These are phyloP conservation scores for Todiramphus saurophagus DNA, from an alignment of 2,113 vertebrate species.

Conservation along the genomic window DNA sequence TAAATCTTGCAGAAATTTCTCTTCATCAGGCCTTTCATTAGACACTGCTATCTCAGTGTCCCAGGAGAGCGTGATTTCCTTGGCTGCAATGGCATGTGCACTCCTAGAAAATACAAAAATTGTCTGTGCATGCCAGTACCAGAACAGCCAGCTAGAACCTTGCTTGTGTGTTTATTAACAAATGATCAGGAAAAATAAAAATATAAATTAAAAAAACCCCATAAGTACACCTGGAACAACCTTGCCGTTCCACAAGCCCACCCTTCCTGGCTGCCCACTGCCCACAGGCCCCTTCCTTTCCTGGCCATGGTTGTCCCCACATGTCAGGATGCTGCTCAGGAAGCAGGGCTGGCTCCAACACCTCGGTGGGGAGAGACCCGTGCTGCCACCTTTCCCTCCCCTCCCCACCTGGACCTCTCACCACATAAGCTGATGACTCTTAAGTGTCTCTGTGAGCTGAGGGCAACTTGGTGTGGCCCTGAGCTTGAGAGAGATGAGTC, in stretches of 20 bases:
- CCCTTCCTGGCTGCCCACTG: accelerated
- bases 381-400: not conserved
- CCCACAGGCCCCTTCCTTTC: not conserved
- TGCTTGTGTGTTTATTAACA: not conserved
- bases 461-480: constrained; percentile 69
- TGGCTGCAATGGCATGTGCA: not conserved
- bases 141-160: not conserved
- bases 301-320: not conserved
- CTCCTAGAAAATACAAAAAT: not conserved
- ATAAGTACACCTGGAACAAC: not conserved
- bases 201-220: too few species aligned
- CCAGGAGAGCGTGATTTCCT: not conserved
- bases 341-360: not conserved
- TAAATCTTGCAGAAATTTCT: not conserved
- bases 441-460: constrained; percentile 72
- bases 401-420: constrained; percentile 68
- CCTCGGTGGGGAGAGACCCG: not conserved
- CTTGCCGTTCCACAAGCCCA: not conserved
- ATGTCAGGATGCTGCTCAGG: accelerated
- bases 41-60: not conserved
- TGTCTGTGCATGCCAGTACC: not conserved
- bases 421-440: constrained; percentile 74
- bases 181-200: not conserved
- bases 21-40: constrained; percentile 24
- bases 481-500: constrained; percentile 78